Evolutionary conservation across 2,888 invertebrate species (phyloP), one percentile per base, ranked within the genome.

Genomic region (Priocnemis perturbator): DNA sequence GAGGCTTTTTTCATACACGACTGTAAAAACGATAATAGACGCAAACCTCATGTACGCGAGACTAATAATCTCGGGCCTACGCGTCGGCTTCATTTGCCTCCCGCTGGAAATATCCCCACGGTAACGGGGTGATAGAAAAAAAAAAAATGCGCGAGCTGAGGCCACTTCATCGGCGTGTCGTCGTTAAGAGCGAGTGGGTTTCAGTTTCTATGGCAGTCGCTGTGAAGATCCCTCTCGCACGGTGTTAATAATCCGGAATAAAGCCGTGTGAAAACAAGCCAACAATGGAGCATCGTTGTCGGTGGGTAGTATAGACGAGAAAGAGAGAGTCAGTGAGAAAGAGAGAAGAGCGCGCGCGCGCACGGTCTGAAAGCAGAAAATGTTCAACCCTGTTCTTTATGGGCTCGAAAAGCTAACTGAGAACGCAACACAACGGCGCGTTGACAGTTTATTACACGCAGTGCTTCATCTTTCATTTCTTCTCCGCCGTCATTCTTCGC

Each of bases 181-280:
- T 21, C 58, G 45, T 58, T 21, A 21, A 58, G 58, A 15, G 21
- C 45, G 45, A 56, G 3, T 21, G n/a, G 26, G 47, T 59, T 63
- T 30, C 52, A 48, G 26, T 64, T 53, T 61, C 64, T 60, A 45
- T 44, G 53, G n/a, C 50, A 67, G 14, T 20, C 55, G 55, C 52
- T 19, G 52, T 53, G 21, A 52, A 20, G 30, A 57, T 60, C 37
- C 62, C 37, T 57, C 48, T 60, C 60, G 48, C 19, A 55, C 59
- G 48, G 26, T 67, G 64, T 77, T 77, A 72, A 68, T 77, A 72
- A 68, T 53, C 23, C 47, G 48, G 52, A 70, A 64, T 63, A 57
- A 68, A 60, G 45, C 56, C 48, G 53, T 61, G 61, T 62, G 67
- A 60, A 65, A 68, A 66, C 57, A 64, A 67, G 66, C 17, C 19